A percentile compares a stretch with the other conserved stretches of the same genome.
These are phyloP conservation scores for Troides helena DNA, from an alignment of 2,888 invertebrate genomes.

Conservation along the genomic window DNA sequence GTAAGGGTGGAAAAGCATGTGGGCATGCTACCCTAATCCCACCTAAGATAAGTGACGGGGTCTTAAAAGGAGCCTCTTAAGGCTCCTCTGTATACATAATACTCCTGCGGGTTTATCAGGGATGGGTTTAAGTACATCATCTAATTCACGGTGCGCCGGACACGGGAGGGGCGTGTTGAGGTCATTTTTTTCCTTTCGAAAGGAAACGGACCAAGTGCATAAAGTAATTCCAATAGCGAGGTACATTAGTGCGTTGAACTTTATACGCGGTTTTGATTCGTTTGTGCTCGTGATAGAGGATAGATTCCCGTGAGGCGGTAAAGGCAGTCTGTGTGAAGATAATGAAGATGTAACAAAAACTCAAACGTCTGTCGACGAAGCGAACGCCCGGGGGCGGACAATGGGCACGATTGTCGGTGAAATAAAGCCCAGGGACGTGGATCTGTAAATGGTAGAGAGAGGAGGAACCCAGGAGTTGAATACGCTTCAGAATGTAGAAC, in stretches of 20 bases:
- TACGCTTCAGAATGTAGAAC: too few relatives aligned
- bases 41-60: slow-evolving; percentile 26
- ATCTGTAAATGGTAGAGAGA: not conserved
- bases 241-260: not conserved
- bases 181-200: slow-evolving; percentile 17
- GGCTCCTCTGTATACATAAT: slow-evolving; percentile 19
- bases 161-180: slow-evolving; percentile 29
- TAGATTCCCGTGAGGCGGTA: slow-evolving; percentile 6
- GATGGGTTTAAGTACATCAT: slow-evolving; percentile 24
- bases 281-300: not conserved
- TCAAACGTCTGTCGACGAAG: slow-evolving; percentile 11
- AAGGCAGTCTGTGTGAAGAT: not conserved
- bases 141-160: slow-evolving; percentile 26
- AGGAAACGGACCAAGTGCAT: slow-evolving; percentile 20
- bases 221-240: not conserved
- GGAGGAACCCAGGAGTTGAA: not conserved
- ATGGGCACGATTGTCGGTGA: not conserved
- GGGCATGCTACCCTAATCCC: slow-evolving; percentile 19
- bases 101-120: slow-evolving; percentile 17
- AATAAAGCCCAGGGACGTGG: not conserved
- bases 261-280: slow-evolving; percentile 8
- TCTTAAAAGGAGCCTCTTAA: slow-evolving; percentile 28
- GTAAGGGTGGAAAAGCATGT: slow-evolving; percentile 6
- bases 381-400: not conserved
- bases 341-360: slow-evolving; percentile 9